A percentile compares a stretch with the other conserved stretches of the same genome.
Evolutionary conservation across 2,888 invertebrate species (phyloP).

Genomic region (Temnothorax rugatulus): DNA sequence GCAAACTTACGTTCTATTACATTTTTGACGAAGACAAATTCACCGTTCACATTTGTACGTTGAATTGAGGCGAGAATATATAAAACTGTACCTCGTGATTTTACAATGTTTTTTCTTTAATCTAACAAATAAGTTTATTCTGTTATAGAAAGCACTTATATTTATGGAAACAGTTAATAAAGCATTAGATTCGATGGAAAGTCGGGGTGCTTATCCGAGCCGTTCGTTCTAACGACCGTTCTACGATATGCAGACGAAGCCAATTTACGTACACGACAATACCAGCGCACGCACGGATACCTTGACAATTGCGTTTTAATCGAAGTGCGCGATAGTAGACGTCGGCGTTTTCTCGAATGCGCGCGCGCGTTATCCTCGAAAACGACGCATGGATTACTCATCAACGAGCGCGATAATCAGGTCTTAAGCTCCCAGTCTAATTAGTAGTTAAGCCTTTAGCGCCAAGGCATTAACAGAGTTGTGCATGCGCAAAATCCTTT

Average conservation of each 20-base stretch:
- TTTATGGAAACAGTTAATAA: not conserved
- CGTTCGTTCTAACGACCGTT: not conserved
- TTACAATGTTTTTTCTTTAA: not conserved
- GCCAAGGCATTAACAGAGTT: constrained; percentile 43
- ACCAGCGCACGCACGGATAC: constrained; percentile 11
- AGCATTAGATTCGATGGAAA: not conserved
- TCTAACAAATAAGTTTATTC: constrained; percentile 19
- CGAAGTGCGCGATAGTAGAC: constrained; percentile 33
- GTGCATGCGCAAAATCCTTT: constrained; percentile 52
- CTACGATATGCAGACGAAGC: constrained; percentile 9
- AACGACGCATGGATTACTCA: constrained; percentile 44
- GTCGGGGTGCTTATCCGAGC: constrained; percentile 4
- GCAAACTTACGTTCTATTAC: not conserved
- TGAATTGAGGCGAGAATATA: not conserved
- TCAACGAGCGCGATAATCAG: constrained; percentile 51
- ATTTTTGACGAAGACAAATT: not conserved
- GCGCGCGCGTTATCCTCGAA: constrained; percentile 35
- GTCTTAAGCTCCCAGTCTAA: constrained; percentile 48
- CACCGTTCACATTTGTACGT: not conserved
- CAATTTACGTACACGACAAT: constrained; percentile 37
- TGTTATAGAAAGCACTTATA: constrained; percentile 1
- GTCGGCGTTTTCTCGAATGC: constrained; percentile 36
- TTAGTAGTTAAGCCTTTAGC: constrained; percentile 42
- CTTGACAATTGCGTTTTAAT: constrained; percentile 63
- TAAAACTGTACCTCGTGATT: not conserved